A percentile compares a stretch with the other conserved stretches of the same genome.
Conservation (phyloP, 2,113 vertebrate species). For the Trinectes maculatus region DNA sequence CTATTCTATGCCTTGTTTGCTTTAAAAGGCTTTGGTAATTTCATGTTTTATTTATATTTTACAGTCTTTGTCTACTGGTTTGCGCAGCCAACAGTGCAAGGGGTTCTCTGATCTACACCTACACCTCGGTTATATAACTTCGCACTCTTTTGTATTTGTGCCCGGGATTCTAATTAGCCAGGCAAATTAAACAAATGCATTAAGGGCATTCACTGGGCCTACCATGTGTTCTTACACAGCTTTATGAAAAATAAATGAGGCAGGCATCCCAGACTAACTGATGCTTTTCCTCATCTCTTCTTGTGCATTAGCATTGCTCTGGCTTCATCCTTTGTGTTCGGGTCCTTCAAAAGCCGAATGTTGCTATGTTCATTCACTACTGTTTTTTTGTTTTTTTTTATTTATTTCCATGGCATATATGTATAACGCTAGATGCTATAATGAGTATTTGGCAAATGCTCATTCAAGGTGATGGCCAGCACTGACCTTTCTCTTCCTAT, state of each 20-base stretch:
- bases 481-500: background rate
- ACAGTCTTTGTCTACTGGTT: background rate
- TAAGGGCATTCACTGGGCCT: too few relatives aligned
- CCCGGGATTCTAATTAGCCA: too few relatives aligned
- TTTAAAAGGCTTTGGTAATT: conserved; percentile 1
- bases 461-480: too few relatives aligned
- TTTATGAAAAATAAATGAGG: too few relatives aligned
- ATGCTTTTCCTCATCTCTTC: background rate
- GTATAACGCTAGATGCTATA: too few relatives aligned
- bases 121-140: background rate
- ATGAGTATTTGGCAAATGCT: too few relatives aligned
- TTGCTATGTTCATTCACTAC: background rate
- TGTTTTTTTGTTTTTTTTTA: background rate
- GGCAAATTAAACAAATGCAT: too few relatives aligned
- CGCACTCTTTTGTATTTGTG: background rate
- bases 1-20: background rate
- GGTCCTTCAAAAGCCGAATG: background rate
- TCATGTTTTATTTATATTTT: conserved; percentile 10
- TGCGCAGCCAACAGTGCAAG: background rate
- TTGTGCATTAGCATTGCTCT: conserved; percentile 2
- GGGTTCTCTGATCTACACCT: background rate
- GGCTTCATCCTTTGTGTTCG: background rate
- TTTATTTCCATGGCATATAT: too few relatives aligned
- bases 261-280: too few relatives aligned
- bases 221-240: too few relatives aligned